Percentiles rank a stretch among this genome's conserved stretches.
Conservation (phyloP, 2,797 vertebrate species). For the Onychomys torridus region DNA sequence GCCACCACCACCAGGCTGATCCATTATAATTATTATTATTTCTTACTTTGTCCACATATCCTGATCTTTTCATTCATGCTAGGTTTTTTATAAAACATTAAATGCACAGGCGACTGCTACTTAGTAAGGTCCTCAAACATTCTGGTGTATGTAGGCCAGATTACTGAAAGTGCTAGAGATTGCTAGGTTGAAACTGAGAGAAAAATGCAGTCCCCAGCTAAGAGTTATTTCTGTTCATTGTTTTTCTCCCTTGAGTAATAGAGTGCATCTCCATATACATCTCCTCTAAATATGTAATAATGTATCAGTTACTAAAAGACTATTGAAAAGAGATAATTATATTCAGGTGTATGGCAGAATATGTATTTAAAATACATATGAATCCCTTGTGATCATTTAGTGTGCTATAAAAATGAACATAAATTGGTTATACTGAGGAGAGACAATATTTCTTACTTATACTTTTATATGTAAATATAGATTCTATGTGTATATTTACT, state of each 20-base stretch:
- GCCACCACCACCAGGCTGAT: neutral
- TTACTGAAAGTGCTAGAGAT: too few relatives aligned
- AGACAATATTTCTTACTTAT: neutral
- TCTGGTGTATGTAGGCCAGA: neutral
- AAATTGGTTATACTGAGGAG: neutral
- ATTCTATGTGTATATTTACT: neutral
- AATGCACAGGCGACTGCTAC: neutral
- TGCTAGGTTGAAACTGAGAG: neutral
- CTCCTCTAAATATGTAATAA: neutral
- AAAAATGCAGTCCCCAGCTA: neutral
- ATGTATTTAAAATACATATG: neutral
- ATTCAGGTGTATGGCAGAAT: neutral
- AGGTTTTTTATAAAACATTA: neutral
- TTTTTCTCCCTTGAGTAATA: neutral
- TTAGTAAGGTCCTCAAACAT: neutral
- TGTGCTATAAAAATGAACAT: neutral
- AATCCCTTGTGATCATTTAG: neutral
- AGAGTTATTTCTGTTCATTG: neutral
- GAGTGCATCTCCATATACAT: neutral
- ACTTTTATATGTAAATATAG: neutral
- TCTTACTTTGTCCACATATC: too few relatives aligned
- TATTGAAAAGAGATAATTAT: neutral
- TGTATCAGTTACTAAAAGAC: neutral
- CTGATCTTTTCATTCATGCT: neutral
- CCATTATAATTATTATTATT: neutral